These are phyloP conservation scores for Cheilosia vernalis DNA, from an alignment of 2,888 invertebrate genomes.

Conservation along the genomic window DNA sequence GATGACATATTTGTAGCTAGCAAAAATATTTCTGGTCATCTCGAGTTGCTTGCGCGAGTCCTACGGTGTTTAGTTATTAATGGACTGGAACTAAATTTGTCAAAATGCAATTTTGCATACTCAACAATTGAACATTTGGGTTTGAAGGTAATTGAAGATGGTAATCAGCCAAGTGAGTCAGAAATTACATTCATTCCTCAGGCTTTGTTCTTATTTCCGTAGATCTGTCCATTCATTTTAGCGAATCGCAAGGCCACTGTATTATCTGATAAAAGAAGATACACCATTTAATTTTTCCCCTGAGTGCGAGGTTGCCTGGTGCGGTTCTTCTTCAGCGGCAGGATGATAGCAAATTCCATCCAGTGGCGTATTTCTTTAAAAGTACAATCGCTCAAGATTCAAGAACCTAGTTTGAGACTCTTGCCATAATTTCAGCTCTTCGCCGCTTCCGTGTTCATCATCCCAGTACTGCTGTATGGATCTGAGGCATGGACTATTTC, in stretches of 20 bases:
- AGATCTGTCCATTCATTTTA: slow-evolving; percentile 13
- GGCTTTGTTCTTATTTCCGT: slow-evolving; percentile 11
- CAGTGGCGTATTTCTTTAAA: slow-evolving; percentile 78
- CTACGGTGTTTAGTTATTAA: background rate
- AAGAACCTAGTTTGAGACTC: too few species aligned
- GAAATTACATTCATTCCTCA: slow-evolving; percentile 21
- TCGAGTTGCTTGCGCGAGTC: background rate
- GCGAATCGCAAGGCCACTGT: slow-evolving; percentile 12
- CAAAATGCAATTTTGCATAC: background rate
- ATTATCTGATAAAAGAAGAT: slow-evolving; percentile 22
- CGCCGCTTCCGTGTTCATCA: slow-evolving; percentile 53
- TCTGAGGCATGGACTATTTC: too few species aligned
- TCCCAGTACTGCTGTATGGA: too few species aligned
- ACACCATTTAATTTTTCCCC: slow-evolving; percentile 19
- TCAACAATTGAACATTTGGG: slow-evolving; percentile 11
- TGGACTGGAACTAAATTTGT: background rate
- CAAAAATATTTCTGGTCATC: slow-evolving; percentile 1
- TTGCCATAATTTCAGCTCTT: slow-evolving; percentile 76
- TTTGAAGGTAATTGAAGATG: background rate
- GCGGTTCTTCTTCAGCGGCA: slow-evolving; percentile 76
- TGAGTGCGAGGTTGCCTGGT: slow-evolving; percentile 55
- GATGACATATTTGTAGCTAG: slow-evolving; percentile 26
- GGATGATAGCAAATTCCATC: slow-evolving; percentile 74
- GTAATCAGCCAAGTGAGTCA: slow-evolving; percentile 12
- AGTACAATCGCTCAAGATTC: slow-evolving; percentile 74